Percentiles rank a stretch among this genome's conserved stretches.
These are phyloP conservation scores for Melanotaenia duboulayi DNA, from an alignment of 2,113 vertebrate species.

Conservation along the genomic window DNA sequence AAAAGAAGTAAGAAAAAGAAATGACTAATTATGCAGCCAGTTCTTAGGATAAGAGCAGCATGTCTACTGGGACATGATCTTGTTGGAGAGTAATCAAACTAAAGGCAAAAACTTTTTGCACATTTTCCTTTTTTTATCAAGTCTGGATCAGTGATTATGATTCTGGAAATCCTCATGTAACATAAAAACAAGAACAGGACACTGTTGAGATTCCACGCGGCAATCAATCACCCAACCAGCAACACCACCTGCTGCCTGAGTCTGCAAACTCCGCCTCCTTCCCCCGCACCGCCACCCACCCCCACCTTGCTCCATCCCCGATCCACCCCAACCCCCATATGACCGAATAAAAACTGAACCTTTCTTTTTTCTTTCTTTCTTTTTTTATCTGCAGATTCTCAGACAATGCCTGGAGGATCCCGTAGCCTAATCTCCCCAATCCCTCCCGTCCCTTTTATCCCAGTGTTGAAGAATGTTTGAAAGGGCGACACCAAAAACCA, in stretches of 20 bases:
- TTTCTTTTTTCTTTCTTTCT: slow-evolving; percentile 76
- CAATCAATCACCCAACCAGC: slow-evolving; percentile 10
- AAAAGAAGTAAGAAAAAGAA: too few relatives aligned
- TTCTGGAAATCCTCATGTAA: background rate
- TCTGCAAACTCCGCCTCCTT: slow-evolving; percentile 38
- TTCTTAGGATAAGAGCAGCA: too few relatives aligned
- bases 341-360: slow-evolving; percentile 64
- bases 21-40: too few relatives aligned
- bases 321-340: slow-evolving; percentile 40
- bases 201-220: slow-evolving; percentile 8
- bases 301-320: slow-evolving; percentile 19
- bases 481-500: slow-evolving; percentile 86
- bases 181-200: slow-evolving; percentile 1
- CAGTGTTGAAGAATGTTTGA: slow-evolving; percentile 95
- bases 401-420: slow-evolving; percentile 95
- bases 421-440: slow-evolving; percentile 91
- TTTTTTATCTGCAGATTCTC: slow-evolving; percentile 93
- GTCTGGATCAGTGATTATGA: background rate
- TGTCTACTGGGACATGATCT: too few relatives aligned
- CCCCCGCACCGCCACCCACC: background rate
- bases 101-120: too few relatives aligned
- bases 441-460: slow-evolving; percentile 86
- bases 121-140: too few relatives aligned
- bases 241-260: slow-evolving; percentile 48
- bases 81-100: too few relatives aligned